Conservation (phyloP, 2,888 invertebrate genomes). For the Diogma glabrata region DNA sequence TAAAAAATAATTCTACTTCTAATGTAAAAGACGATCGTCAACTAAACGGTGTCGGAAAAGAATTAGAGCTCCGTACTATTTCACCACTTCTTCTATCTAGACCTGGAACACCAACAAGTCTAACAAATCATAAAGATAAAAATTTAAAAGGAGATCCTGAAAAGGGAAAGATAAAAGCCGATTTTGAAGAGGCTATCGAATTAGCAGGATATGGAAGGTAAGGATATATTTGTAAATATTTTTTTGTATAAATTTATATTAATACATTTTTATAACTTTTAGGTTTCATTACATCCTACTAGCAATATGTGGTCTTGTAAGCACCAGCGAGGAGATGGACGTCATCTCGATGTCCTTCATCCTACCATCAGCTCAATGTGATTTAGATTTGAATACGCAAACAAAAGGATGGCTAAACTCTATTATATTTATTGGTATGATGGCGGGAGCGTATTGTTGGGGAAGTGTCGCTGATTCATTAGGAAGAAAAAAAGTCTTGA, state of each 20-base stretch:
- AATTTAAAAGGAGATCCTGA: constrained; percentile 42
- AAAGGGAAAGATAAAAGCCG: constrained; percentile 62
- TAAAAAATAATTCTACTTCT: constrained; percentile 56
- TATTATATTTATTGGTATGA: constrained; percentile 81
- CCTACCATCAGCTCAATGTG: constrained; percentile 85
- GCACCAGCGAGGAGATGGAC: constrained; percentile 92
- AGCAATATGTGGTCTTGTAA: constrained; percentile 86
- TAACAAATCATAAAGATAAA: constrained; percentile 10
- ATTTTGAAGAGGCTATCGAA: constrained; percentile 81
- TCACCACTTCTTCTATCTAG: constrained; percentile 26
- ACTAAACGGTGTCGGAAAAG: constrained; percentile 65
- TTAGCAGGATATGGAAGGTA: constrained; percentile 47
- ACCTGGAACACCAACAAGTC: constrained; percentile 10
- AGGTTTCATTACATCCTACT: constrained; percentile 79
- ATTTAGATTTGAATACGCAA: constrained; percentile 71
- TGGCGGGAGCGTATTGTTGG: constrained; percentile 90
- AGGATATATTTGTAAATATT: not conserved
- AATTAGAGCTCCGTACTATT: constrained; percentile 39
- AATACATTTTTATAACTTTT: too few species aligned
- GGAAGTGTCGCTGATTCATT: constrained; percentile 81
- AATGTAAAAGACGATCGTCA: constrained; percentile 78
- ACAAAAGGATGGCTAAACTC: constrained; percentile 74
- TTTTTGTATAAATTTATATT: not conserved
- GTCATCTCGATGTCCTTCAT: constrained; percentile 93
- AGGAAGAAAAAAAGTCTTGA: constrained; percentile 77